phyloP scores from a whole-genome alignment of 2,797 vertebrate genomes.

The Phoxinus dragarum region DNA sequence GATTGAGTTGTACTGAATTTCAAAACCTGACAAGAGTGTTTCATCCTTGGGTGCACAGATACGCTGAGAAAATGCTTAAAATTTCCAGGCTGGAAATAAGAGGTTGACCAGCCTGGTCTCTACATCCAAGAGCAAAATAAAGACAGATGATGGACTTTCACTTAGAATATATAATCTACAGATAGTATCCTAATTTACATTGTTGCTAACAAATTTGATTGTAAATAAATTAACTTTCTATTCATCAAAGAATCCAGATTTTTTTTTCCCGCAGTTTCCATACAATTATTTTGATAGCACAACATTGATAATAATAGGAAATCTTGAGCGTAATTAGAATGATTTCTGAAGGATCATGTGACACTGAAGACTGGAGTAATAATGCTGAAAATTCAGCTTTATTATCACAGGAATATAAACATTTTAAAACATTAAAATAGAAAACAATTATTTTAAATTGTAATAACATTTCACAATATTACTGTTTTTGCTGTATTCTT shows the following conservation, averaged over 20 bases:
- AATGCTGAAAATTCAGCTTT: background rate
- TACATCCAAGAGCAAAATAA: background rate
- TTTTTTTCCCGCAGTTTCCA: background rate
- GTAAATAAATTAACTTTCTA: background rate
- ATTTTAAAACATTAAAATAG: background rate
- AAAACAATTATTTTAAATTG: background rate
- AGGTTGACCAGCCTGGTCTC: background rate
- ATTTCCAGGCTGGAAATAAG: background rate
- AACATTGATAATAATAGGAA: background rate
- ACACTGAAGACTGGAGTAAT: background rate
- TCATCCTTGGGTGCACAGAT: slow-evolving; percentile 7
- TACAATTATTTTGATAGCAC: background rate
- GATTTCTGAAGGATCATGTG: background rate
- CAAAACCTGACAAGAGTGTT: slow-evolving; percentile 21
- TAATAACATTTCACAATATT: background rate
- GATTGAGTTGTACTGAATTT: slow-evolving; percentile 19
- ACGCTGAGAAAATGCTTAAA: background rate
- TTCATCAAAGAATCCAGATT: background rate
- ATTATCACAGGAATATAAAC: background rate
- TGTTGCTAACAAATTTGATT: background rate
- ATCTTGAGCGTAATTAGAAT: background rate
- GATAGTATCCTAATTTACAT: background rate
- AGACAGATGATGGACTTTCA: background rate
- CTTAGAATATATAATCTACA: background rate
- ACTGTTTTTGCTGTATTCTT: background rate